These are phyloP conservation scores for Felis catus DNA, from an alignment of 2,113 vertebrate species.

Conservation along the genomic window F.catus_Fca126_mat1.0 CM031416.1:43582001-43582500, in stretches of 20 bases:
- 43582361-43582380: neutral
- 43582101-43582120: neutral
- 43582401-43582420: neutral
- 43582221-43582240: neutral
- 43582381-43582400: neutral
- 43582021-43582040: neutral
- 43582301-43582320: neutral
- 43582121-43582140: neutral
- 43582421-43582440: neutral
- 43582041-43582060: neutral
- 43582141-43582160: neutral
- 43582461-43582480: neutral
- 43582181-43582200: neutral
- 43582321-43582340: neutral
- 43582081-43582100: neutral
- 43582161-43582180: neutral
- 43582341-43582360: neutral
- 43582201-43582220: neutral
- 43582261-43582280: neutral
- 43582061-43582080: neutral
- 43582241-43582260: neutral
- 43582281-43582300: neutral
- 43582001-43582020: neutral
- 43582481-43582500: neutral
- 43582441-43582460: neutral